Conservation (phyloP, 2,888 invertebrate species). For the Oxytorus armatus region DNA sequence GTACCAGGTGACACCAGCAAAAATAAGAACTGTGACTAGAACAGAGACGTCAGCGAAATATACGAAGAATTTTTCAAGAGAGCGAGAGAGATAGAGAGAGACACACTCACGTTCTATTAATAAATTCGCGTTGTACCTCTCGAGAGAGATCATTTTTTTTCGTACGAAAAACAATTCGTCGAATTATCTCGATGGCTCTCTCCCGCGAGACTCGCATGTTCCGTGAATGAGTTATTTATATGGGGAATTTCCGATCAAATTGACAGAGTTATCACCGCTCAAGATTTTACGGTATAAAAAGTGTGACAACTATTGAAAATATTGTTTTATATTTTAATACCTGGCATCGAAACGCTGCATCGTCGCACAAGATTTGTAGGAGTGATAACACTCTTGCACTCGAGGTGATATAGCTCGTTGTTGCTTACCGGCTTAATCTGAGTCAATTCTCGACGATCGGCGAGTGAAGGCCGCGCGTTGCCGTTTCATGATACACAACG, state of each 20-base stretch:
- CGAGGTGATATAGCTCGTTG: slow-evolving; percentile 18
- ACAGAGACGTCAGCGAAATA: slow-evolving; percentile 51
- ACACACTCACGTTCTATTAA: slow-evolving; percentile 71
- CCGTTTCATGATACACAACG: slow-evolving; percentile 61
- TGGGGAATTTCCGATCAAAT: not conserved
- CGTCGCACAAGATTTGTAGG: no score
- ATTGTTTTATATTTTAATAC: no score
- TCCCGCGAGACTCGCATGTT: not conserved
- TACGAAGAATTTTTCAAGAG: slow-evolving; percentile 10
- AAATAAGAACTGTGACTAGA: slow-evolving; percentile 11
- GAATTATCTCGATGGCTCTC: slow-evolving; percentile 30
- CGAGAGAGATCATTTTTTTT: slow-evolving; percentile 28
- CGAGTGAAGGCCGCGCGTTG: slow-evolving; percentile 54
- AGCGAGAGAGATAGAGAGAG: not conserved
- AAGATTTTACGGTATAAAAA: no score
- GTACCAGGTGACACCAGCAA: slow-evolving; percentile 35
- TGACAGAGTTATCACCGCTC: no score
- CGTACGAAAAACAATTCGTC: slow-evolving; percentile 30
- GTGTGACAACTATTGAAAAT: no score
- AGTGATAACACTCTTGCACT: slow-evolving; percentile 17
- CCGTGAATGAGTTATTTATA: no score
- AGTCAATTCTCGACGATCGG: slow-evolving; percentile 44
- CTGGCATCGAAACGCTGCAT: no score
- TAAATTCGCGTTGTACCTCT: slow-evolving; percentile 59
- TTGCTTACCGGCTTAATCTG: slow-evolving; percentile 4